Percentiles rank a stretch among this genome's conserved stretches.
These are phyloP conservation scores for Paedocypris sp. DNA, from an alignment of 2,113 vertebrate species.

Conservation along the genomic window DNA sequence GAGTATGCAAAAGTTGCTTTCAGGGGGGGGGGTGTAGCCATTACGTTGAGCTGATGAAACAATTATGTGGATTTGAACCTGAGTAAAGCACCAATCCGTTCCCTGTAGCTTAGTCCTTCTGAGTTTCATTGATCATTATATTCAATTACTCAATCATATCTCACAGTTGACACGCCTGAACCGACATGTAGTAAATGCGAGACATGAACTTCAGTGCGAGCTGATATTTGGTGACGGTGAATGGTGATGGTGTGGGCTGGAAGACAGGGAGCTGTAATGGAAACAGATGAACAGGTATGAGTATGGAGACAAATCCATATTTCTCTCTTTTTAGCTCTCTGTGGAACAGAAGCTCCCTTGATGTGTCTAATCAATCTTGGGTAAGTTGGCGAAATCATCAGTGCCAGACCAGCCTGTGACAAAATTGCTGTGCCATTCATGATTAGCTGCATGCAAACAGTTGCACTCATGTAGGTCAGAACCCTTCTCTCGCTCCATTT, in stretches of 20 bases:
- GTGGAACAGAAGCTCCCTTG: slow-evolving; percentile 32
- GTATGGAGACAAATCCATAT: slow-evolving; percentile 39
- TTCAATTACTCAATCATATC: not conserved
- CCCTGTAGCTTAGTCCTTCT: too few species aligned
- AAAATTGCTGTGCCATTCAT: slow-evolving; percentile 30
- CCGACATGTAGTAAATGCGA: not conserved
- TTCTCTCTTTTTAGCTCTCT: slow-evolving; percentile 35
- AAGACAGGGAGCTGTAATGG: slow-evolving; percentile 37
- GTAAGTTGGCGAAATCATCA: slow-evolving; percentile 32
- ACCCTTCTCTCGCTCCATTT: not conserved
- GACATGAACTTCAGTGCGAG: slow-evolving; percentile 10
- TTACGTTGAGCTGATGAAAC: too few species aligned
- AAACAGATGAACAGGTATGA: slow-evolving; percentile 43
- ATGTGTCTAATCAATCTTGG: slow-evolving; percentile 43
- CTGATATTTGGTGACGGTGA: slow-evolving; percentile 17
- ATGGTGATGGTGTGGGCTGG: slow-evolving; percentile 16
- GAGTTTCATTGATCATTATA: not conserved
- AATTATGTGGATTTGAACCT: too few species aligned
- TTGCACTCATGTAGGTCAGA: slow-evolving; percentile 20
- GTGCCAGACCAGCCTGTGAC: slow-evolving; percentile 31
- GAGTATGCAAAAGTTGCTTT: too few species aligned
- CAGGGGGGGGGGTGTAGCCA: too few species aligned
- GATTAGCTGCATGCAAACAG: slow-evolving; percentile 36
- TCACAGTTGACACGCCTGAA: not conserved
- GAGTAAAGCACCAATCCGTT: too few species aligned